Conservation (phyloP, 2,888 invertebrate genomes). For the Lithodes maja region DNA sequence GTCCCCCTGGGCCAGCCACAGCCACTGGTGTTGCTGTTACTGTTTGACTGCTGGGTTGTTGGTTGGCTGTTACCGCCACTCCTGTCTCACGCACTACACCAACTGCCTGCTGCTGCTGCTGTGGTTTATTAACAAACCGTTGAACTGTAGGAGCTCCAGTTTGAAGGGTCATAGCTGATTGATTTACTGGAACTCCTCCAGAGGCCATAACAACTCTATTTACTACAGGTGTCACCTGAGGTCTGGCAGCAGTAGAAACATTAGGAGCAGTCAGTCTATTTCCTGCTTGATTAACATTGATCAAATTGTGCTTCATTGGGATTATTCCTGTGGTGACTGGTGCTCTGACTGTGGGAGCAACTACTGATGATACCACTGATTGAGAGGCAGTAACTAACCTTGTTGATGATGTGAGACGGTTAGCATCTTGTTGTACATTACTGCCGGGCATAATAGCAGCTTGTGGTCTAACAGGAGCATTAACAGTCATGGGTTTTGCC, state of each 20-base stretch:
- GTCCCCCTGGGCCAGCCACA: slow-evolving; percentile 57
- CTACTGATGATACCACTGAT: slow-evolving; percentile 56
- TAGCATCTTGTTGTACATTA: slow-evolving; percentile 24
- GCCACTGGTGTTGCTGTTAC: slow-evolving; percentile 44
- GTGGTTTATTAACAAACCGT: slow-evolving; percentile 34
- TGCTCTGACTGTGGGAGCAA: slow-evolving; percentile 41
- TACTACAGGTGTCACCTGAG: slow-evolving; percentile 40
- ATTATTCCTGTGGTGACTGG: slow-evolving; percentile 8
- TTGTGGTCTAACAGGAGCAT: slow-evolving; percentile 35
- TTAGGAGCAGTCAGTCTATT: slow-evolving; percentile 22
- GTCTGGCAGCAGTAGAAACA: slow-evolving; percentile 42
- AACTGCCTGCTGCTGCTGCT: slow-evolving; percentile 22
- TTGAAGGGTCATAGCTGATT: not conserved
- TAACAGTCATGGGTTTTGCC: slow-evolving; percentile 46
- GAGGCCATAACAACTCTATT: slow-evolving; percentile 37
- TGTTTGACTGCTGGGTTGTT: slow-evolving; percentile 42
- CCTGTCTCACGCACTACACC: slow-evolving; percentile 28
- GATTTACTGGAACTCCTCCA: slow-evolving; percentile 14
- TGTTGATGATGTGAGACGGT: slow-evolving; percentile 41
- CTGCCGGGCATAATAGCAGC: slow-evolving; percentile 3
- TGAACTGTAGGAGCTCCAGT: slow-evolving; percentile 25
- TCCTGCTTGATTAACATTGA: slow-evolving; percentile 15
- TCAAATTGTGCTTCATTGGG: slow-evolving; percentile 24
- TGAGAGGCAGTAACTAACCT: slow-evolving; percentile 49
- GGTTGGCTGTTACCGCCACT: slow-evolving; percentile 33